Evolutionary conservation across 2,888 invertebrate species (phyloP), one percentile per base, ranked within the genome.

Genomic region (Flexamia atlantica): DNA sequence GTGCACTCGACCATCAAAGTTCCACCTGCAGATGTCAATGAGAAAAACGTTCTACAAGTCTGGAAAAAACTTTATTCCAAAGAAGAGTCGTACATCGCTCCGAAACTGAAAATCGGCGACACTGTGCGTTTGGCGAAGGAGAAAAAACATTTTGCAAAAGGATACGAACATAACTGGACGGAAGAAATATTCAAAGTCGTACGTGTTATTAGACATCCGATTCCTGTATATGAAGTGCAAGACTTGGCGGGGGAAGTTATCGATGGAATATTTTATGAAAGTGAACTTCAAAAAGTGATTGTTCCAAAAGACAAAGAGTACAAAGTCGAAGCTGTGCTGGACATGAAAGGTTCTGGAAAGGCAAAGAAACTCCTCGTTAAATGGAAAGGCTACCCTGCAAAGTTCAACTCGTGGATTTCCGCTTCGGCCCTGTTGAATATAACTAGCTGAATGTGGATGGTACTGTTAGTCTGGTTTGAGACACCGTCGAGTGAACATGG

Each of bases 321-420:
- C n/a, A n/a, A n/a, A n/a, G n/a, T n/a, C n/a, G n/a, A n/a, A n/a
- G n/a, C n/a, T n/a, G n/a, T n/a, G n/a, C n/a, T n/a, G n/a, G n/a
- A n/a, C n/a, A n/a, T n/a, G n/a, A n/a, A n/a, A n/a, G n/a, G n/a
- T n/a, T n/a, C n/a, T n/a, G n/a, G n/a, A n/a, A n/a, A n/a, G n/a
- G n/a, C n/a, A n/a, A n/a, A n/a, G n/a, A n/a, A n/a, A n/a, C n/a
- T n/a, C n/a, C n/a, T n/a, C n/a, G n/a, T n/a, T n/a, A 87, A 85
- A 70, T 89, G 88, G 88, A 70, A 80, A 60, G 87, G 87, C 14
- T 88, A 88, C 81, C 86, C 87, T 0, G 20, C 82, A 10, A 85
- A 85, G 32, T 87, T 87, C 64, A 87, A 87, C 76, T 84, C 85
- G 28, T 88, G 87, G 87, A 81, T 86, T 20, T 76, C 79, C 9